Percentiles rank a stretch among this genome's conserved stretches.
Evolutionary conservation across 1,140 invertebrate species (phyloP).

Genomic region (Nomia melanderi): DNA sequence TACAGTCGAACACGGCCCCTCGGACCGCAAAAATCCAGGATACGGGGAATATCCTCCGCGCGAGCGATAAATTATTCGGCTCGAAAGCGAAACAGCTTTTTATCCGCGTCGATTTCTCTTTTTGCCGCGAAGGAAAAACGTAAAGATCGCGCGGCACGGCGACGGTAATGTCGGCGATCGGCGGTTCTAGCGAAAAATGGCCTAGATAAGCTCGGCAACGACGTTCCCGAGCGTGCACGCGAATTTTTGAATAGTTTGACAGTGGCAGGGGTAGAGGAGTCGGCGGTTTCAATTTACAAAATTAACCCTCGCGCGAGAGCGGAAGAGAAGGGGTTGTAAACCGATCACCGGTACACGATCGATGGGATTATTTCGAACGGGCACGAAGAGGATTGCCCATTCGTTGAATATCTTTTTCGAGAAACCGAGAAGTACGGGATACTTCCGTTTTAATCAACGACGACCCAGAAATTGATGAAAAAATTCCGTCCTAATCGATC

Average conservation of each 20-base stretch:
- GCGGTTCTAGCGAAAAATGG: background rate
- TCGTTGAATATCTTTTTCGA: background rate
- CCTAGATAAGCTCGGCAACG: background rate
- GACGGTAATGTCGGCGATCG: background rate
- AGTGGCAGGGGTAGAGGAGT: background rate
- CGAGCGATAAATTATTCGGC: background rate
- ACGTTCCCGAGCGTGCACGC: background rate
- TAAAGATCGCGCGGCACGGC: background rate
- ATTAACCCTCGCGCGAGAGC: background rate
- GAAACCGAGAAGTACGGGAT: no score
- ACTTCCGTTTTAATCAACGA: no score
- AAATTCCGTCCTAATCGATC: background rate
- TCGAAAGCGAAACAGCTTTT: background rate
- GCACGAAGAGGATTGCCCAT: slow-evolving; percentile 26
- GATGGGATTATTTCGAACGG: slow-evolving; percentile 37
- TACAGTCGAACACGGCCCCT: no score
- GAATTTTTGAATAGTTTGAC: background rate
- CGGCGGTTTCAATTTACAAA: slow-evolving; percentile 31
- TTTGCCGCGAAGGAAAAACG: background rate
- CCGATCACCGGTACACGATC: background rate
- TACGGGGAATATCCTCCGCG: background rate
- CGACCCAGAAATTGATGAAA: background rate
- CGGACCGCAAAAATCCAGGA: no score
- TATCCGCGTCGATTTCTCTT: background rate
- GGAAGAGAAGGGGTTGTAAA: slow-evolving; percentile 1